Percentiles rank a stretch among this genome's conserved stretches.
These are phyloP conservation scores for Myrmecophaga tridactyla DNA, from an alignment of 2,113 vertebrate species.

Conservation along the genomic window DNA sequence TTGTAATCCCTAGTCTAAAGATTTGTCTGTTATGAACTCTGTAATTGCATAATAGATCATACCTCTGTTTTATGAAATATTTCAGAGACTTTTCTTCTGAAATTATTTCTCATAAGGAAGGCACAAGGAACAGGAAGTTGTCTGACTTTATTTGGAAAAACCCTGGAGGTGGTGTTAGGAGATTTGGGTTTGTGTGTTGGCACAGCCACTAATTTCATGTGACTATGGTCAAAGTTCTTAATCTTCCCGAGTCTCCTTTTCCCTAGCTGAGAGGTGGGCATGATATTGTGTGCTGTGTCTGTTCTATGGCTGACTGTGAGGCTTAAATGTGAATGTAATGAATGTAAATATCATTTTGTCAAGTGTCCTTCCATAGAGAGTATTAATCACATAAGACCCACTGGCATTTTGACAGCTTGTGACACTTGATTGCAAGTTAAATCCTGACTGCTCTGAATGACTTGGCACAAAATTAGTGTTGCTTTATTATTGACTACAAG, in stretches of 20 bases:
- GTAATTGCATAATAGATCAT: not conserved
- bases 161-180: not conserved
- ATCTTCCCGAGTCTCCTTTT: not conserved
- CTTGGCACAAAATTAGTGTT: not conserved
- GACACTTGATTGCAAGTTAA: not conserved
- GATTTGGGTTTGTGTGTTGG: not conserved
- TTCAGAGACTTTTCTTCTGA: not conserved
- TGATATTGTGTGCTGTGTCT: not conserved
- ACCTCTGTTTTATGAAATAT: not conserved
- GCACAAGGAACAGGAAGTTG: not conserved
- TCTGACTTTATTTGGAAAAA: not conserved
- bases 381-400: not conserved
- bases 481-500: not conserved
- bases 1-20: not conserved
- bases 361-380: not conserved
- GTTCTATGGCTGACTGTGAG: not conserved
- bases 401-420: too few relatives aligned
- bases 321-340: not conserved
- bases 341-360: not conserved
- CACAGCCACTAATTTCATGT: not conserved
- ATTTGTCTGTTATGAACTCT: not conserved
- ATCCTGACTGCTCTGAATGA: not conserved
- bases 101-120: not conserved
- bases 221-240: not conserved
- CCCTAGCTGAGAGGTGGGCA: not conserved